A percentile compares a stretch with the other conserved stretches of the same genome.
Evolutionary conservation across 2,797 vertebrate genomes (phyloP).

Genomic region (Ctenochaetus hawaiiensis): DNA sequence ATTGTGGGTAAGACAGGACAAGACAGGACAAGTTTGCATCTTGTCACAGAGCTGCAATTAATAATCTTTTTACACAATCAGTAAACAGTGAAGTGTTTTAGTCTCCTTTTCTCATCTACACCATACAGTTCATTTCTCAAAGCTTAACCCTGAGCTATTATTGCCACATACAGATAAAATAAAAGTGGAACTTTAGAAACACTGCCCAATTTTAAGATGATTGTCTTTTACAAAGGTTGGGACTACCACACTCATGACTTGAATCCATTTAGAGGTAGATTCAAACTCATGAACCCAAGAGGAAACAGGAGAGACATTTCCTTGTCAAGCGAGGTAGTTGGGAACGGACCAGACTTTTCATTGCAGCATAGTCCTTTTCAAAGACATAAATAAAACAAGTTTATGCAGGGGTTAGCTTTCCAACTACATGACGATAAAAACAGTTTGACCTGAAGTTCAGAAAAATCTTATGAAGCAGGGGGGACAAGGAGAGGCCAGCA

Average conservation of each 20-base stretch:
- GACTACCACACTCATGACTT: constrained; percentile 1
- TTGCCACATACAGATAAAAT: neutral
- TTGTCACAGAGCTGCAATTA: no score
- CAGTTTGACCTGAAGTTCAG: constrained; percentile 43
- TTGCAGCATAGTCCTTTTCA: constrained; percentile 10
- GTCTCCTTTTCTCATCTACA: neutral
- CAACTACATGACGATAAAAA: constrained; percentile 56
- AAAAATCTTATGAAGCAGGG: constrained; percentile 39
- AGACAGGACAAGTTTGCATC: no score
- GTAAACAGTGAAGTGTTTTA: neutral
- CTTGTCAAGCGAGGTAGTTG: neutral
- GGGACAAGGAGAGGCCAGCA: constrained; percentile 40
- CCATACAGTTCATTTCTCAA: neutral
- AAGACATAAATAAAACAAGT: constrained; percentile 17
- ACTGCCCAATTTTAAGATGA: neutral
- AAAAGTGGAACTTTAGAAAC: neutral
- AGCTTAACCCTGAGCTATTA: neutral
- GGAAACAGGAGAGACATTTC: neutral
- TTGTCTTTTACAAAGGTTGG: neutral
- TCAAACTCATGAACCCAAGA: constrained; percentile 6
- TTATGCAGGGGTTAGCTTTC: constrained; percentile 37
- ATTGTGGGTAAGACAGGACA: no score
- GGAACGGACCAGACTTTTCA: constrained; percentile 5
- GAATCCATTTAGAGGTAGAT: constrained; percentile 9
- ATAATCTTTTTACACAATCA: no score